Conservation (phyloP, 2,113 vertebrate species). For the Pedetes capensis region DNA sequence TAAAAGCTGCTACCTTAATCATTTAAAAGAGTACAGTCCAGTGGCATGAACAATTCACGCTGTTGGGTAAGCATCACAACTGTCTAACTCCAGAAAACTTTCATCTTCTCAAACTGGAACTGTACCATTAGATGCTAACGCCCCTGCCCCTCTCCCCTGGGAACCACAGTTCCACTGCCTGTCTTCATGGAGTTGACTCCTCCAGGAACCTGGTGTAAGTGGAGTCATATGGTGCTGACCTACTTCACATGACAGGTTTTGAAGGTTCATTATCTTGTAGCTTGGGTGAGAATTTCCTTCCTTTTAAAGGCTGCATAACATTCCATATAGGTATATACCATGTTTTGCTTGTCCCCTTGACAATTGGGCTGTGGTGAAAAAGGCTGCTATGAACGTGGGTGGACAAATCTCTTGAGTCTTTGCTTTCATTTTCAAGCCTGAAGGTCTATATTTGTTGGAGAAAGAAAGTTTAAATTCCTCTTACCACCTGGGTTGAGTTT, state of each 20-base stretch:
- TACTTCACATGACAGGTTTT: background rate
- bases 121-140: background rate
- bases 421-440: background rate
- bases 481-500: background rate
- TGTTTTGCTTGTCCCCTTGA: too few relatives aligned
- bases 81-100: too few relatives aligned
- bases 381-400: too few relatives aligned
- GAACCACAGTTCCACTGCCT: background rate
- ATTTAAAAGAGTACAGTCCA: background rate
- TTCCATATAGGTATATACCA: too few relatives aligned
- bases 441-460: background rate
- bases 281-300: background rate
- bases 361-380: background rate
- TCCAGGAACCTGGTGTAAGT: background rate
- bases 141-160: background rate
- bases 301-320: too few relatives aligned
- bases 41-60: too few relatives aligned
- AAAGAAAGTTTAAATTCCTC: background rate
- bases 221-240: background rate
- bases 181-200: background rate
- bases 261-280: background rate
- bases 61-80: too few relatives aligned
- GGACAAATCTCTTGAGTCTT: too few relatives aligned
- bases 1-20: background rate
- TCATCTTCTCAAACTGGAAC: background rate